phyloP scores from a whole-genome alignment of 2,113 vertebrate genomes.

The Clarias batrachus region DNA sequence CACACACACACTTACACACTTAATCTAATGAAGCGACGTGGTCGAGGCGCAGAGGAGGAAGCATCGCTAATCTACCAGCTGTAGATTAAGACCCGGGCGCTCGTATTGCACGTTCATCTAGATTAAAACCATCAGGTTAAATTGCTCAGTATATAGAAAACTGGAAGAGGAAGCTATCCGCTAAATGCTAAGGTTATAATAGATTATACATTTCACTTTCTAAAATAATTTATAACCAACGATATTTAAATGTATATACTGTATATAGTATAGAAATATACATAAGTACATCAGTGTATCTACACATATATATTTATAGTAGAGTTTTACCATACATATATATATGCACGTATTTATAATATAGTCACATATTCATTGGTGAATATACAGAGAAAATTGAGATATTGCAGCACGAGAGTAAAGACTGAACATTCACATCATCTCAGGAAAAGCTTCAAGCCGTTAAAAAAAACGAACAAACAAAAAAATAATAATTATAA shows the following conservation, averaged over 20 bases:
- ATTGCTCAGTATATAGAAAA: constrained; percentile 76
- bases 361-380: constrained; percentile 69
- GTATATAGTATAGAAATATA: constrained; percentile 21
- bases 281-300: not conserved
- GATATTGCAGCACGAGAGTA: constrained; percentile 74
- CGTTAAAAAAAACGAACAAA: constrained; percentile 42
- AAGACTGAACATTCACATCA: constrained; percentile 75
- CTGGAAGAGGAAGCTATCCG: constrained; percentile 70
- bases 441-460: constrained; percentile 70
- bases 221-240: constrained; percentile 81
- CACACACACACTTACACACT: not conserved
- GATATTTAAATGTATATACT: constrained; percentile 74
- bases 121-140: constrained; percentile 69
- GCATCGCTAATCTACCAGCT: constrained; percentile 63
- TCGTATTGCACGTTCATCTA: constrained; percentile 71
- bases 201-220: constrained; percentile 72
- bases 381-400: constrained; percentile 75
- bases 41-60: constrained; percentile 56
- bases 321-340: constrained; percentile 72
- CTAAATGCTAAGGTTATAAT: constrained; percentile 71
- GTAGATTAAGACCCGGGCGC: constrained; percentile 65
- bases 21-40: constrained; percentile 22
- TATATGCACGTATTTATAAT: constrained; percentile 74
- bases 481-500: constrained; percentile 51
- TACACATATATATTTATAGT: constrained; percentile 70